phyloP scores from a whole-genome alignment of 2,888 invertebrate genomes.

The Melolontha melolontha region DNA sequence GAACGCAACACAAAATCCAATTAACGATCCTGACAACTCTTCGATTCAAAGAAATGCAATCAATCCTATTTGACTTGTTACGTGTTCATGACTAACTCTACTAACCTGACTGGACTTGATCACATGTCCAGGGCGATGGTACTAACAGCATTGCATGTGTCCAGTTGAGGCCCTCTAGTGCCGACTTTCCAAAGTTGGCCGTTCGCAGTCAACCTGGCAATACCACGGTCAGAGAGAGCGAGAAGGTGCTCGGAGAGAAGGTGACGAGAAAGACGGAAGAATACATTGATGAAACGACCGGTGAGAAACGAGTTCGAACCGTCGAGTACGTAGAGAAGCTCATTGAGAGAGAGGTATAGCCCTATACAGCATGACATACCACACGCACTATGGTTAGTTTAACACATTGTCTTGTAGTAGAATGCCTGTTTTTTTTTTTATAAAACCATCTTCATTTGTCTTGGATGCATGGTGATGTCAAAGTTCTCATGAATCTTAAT shows the following conservation, averaged over 20 bases:
- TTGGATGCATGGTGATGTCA: constrained; percentile 11
- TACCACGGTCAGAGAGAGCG: constrained; percentile 87
- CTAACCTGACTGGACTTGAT: constrained; percentile 56
- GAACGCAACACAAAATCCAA: no score
- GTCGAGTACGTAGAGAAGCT: constrained; percentile 95
- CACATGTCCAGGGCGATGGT: constrained; percentile 57
- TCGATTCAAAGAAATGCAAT: not conserved
- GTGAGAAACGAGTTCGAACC: constrained; percentile 88
- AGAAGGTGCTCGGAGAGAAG: constrained; percentile 90
- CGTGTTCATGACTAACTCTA: constrained; percentile 41
- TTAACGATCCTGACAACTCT: no score
- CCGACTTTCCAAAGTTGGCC: constrained; percentile 85
- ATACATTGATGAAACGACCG: constrained; percentile 86
- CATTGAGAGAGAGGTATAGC: constrained; percentile 92
- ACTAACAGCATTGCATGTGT: constrained; percentile 62
- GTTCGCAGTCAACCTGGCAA: constrained; percentile 88
- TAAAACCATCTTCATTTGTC: not conserved
- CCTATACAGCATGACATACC: constrained; percentile 47
- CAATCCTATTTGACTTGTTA: not conserved
- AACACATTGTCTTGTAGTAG: constrained; percentile 51
- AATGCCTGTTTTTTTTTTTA: constrained; percentile 30
- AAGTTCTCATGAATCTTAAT: no score
- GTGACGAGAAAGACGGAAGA: constrained; percentile 89
- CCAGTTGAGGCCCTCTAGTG: constrained; percentile 72
- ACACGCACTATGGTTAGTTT: constrained; percentile 61